Evolutionary conservation across 2,797 vertebrate genomes (phyloP).

Genomic region (Lycodopsis pacificus): DNA sequence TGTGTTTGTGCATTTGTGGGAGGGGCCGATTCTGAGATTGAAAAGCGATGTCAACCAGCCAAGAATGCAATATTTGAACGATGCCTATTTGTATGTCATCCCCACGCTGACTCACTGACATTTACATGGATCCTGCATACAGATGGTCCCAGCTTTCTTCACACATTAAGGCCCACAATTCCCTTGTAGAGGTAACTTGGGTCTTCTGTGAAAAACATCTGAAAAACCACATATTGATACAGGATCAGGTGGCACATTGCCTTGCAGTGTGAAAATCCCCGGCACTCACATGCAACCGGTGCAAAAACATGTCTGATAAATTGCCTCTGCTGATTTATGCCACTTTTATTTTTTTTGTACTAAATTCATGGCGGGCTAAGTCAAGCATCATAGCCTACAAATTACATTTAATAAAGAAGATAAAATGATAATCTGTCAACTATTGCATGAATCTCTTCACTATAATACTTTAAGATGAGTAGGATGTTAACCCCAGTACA

Average conservation of each 20-base stretch:
- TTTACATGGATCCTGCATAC: conserved; percentile 17
- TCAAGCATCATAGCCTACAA: background rate
- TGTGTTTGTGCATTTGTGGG: conserved; percentile 10
- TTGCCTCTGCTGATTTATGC: conserved; percentile 9
- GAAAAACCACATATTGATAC: conserved; percentile 27
- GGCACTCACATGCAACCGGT: background rate
- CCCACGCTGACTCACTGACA: conserved; percentile 38
- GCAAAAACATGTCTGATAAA: conserved; percentile 27
- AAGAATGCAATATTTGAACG: conserved; percentile 39
- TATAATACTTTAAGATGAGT: background rate
- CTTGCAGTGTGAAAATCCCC: conserved; percentile 23
- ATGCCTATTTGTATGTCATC: conserved; percentile 24
- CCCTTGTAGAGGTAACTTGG: conserved; percentile 11
- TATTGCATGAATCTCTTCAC: conserved; percentile 4
- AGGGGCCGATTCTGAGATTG: conserved; percentile 27
- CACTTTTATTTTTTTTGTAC: conserved; percentile 35
- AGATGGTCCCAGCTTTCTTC: conserved; percentile 39
- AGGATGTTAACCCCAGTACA: background rate
- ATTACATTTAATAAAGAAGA: conserved; percentile 21
- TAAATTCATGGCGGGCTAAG: conserved; percentile 7
- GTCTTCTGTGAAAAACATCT: conserved; percentile 11
- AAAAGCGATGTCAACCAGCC: conserved; percentile 39
- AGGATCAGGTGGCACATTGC: conserved; percentile 16
- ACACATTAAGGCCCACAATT: conserved; percentile 1
- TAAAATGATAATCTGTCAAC: conserved; percentile 11